These are phyloP conservation scores for Clarias laeviceps DNA, from an alignment of 2,797 vertebrate genomes.

Conservation along the genomic window DNA sequence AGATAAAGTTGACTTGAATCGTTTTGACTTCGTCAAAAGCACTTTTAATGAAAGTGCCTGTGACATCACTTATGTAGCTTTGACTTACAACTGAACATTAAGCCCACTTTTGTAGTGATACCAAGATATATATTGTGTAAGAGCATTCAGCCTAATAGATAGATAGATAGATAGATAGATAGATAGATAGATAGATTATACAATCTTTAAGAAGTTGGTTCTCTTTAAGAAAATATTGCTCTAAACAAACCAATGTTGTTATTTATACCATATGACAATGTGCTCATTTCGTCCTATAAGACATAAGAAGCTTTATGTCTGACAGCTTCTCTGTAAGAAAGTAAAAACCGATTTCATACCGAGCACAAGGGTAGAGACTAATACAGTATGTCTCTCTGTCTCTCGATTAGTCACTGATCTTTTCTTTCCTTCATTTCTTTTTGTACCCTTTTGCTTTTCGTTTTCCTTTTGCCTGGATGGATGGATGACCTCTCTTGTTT, in stretches of 20 bases:
- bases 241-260: neutral
- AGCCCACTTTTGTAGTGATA: too few species aligned
- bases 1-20: too few species aligned
- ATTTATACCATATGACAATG: neutral
- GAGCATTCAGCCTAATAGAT: too few species aligned
- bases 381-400: neutral
- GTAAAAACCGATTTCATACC: neutral
- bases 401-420: neutral
- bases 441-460: neutral
- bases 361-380: neutral
- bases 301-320: neutral
- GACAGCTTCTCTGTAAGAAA: neutral
- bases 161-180: neutral
- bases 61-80: too few species aligned
- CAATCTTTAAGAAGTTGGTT: too few species aligned
- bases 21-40: too few species aligned
- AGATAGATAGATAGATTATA: neutral
- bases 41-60: too few species aligned
- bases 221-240: neutral
- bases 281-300: neutral
- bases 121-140: too few species aligned
- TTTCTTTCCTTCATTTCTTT: neutral
- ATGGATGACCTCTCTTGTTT: slow-evolving; percentile 20
- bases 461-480: neutral
- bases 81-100: too few species aligned